Evolutionary conservation across 1,140 invertebrate species (phyloP), one percentile per base, ranked within the genome.

Genomic region (Drosophila setifemur): DNA sequence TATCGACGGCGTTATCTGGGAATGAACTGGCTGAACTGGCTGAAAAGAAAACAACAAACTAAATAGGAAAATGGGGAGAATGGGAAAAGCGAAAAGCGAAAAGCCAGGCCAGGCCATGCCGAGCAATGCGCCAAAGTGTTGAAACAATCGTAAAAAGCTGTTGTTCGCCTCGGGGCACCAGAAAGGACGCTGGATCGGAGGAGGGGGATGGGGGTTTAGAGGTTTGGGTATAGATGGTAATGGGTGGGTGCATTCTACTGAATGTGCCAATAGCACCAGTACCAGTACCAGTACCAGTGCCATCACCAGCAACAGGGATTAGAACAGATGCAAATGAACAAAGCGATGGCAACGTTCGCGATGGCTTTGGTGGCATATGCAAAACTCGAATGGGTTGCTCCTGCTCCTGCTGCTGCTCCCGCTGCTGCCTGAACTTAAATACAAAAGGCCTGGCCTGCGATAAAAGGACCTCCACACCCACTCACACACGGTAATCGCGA

Each of bases 101-200:
- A 73, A 45, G 29, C 43, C 53, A 29, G 42, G 52, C 64, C 48
- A 43, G 40, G 29, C 47, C 47, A 57, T 58, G 57, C 39, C 70
- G 57, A 72, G 70, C 79, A 82, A 73, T 82, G 78, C 78, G 75
- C 71, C 58, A 85, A 86, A 85, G 79, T 85, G 79, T 85, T 85
- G 79, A 85, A 85, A 85, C 81, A 85, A 79, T 86, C 81, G 81
- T 86, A 85, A 81, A 85, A 79, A 85, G 66, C 64, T 61, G 74
- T 78, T 70, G 79, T 72, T 57, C 23, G 71, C 63, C 73, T 33
- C 28, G 45, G 54, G 69, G 43, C 52, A 29, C 45, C 47, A 54
- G 43, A 35, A 28, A 7, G 14, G 14, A 7, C n/a, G n/a, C n/a
- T 3, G 1, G 23, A 14, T 25, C 6, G 23, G 23, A n/a, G n/a